phyloP scores from a whole-genome alignment of 2,888 invertebrate species.

The Panorpa germanica region DNA sequence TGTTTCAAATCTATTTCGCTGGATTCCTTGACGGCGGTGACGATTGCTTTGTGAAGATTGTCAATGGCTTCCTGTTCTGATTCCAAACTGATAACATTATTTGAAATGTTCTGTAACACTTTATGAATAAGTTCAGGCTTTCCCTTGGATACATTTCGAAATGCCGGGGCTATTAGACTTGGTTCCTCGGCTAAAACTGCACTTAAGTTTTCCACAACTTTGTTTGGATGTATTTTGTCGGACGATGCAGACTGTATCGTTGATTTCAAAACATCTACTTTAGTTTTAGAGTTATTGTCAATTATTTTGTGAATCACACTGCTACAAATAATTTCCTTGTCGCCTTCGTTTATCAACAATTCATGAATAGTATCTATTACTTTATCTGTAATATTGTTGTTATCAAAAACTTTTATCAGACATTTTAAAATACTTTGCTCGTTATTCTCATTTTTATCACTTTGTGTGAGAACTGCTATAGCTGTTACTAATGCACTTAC shows the following conservation, averaged over 20 bases:
- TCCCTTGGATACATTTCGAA: slow-evolving; percentile 40
- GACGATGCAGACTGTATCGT: slow-evolving; percentile 28
- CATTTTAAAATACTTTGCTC: slow-evolving; percentile 30
- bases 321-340: slow-evolving; percentile 26
- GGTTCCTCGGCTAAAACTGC: slow-evolving; percentile 40
- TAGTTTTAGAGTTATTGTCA: slow-evolving; percentile 32
- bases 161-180: slow-evolving; percentile 37
- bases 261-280: slow-evolving; percentile 40
- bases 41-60: slow-evolving; percentile 45
- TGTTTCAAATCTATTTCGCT: slow-evolving; percentile 32
- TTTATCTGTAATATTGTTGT: no score
- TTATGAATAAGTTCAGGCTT: slow-evolving; percentile 37
- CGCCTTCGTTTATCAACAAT: slow-evolving; percentile 30
- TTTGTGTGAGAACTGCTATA: slow-evolving; percentile 30
- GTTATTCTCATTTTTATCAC: slow-evolving; percentile 25
- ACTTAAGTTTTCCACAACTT: slow-evolving; percentile 39
- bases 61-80: slow-evolving; percentile 45
- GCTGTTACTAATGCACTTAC: slow-evolving; percentile 32
- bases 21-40: slow-evolving; percentile 39
- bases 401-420: slow-evolving; percentile 28
- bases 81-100: slow-evolving; percentile 35
- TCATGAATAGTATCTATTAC: slow-evolving; percentile 29
- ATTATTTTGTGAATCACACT: slow-evolving; percentile 33
- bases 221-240: slow-evolving; percentile 30
- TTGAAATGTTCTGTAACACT: slow-evolving; percentile 38